These are phyloP conservation scores for Nineta flava DNA, from an alignment of 2,888 invertebrate species.

Conservation along the genomic window DNA sequence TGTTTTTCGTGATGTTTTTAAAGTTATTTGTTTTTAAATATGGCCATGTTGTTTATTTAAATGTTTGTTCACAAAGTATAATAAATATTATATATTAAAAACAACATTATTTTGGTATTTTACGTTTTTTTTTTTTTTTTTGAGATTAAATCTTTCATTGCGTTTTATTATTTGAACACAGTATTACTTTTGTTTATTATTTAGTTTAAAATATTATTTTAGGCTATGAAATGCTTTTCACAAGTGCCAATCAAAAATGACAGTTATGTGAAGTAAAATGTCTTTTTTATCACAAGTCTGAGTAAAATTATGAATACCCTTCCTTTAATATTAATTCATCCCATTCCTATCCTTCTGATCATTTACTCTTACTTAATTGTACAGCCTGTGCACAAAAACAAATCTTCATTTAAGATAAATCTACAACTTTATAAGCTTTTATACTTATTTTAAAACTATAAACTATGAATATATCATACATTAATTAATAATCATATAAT, in stretches of 20 bases:
- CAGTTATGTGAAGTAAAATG: neutral
- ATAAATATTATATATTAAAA: neutral
- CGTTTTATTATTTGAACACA: neutral
- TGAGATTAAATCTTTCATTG: neutral
- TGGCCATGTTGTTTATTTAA: neutral
- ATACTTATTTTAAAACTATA: too few species aligned
- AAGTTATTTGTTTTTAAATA: slow-evolving; percentile 3
- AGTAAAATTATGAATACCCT: neutral
- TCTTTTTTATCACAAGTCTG: slow-evolving; percentile 3
- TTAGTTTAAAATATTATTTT: neutral
- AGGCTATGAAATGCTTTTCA: neutral
- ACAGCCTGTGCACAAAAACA: neutral
- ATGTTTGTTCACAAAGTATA: too few species aligned
- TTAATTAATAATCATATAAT: neutral
- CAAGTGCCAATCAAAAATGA: neutral
- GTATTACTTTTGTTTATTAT: neutral
- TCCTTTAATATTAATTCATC: neutral
- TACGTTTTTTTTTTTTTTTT: neutral
- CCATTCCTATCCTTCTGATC: too few species aligned
- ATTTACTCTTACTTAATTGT: neutral
- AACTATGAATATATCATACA: too few species aligned
- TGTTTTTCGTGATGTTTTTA: slow-evolving; percentile 1
- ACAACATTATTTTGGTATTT: neutral
- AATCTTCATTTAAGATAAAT: neutral
- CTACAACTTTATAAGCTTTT: too few species aligned